Conservation (phyloP, 2,888 invertebrate genomes). For the Trisateles emortualis region DNA sequence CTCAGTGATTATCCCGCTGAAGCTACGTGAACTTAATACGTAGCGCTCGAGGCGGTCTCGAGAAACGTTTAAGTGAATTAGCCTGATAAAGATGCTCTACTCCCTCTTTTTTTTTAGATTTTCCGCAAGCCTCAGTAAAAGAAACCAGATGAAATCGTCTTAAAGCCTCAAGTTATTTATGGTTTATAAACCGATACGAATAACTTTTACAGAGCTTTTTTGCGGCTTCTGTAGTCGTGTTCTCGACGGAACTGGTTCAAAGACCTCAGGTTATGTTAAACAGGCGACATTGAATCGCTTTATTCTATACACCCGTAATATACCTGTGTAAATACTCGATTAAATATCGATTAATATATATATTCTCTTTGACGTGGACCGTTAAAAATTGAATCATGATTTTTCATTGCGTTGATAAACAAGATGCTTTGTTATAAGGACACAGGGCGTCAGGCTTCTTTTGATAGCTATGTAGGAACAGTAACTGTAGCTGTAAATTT, state of each 20-base stretch:
- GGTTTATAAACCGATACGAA: slow-evolving; percentile 10
- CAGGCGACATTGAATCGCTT: slow-evolving; percentile 32
- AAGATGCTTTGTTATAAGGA: background rate
- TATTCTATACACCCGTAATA: slow-evolving; percentile 22
- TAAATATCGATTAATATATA: background rate
- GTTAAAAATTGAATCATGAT: background rate
- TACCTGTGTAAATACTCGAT: slow-evolving; percentile 9
- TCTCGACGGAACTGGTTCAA: slow-evolving; percentile 33
- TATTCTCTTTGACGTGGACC: too few species aligned
- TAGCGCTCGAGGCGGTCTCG: background rate
- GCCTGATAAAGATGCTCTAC: background rate
- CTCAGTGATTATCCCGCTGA: slow-evolving; percentile 5
- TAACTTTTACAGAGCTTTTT: slow-evolving; percentile 22
- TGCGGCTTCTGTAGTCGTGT: slow-evolving; percentile 10
- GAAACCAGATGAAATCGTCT: background rate
- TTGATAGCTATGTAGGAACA: too few species aligned
- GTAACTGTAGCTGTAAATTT: too few species aligned
- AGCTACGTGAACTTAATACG: background rate
- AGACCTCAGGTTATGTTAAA: slow-evolving; percentile 37
- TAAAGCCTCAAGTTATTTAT: background rate
- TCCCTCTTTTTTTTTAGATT: background rate
- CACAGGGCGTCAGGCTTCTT: too few species aligned
- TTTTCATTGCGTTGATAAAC: background rate
- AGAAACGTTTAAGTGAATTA: slow-evolving; percentile 4
- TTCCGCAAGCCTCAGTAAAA: background rate